Conservation (phyloP, 2,888 invertebrate genomes). For the Tanytarsus gracilentus region DNA sequence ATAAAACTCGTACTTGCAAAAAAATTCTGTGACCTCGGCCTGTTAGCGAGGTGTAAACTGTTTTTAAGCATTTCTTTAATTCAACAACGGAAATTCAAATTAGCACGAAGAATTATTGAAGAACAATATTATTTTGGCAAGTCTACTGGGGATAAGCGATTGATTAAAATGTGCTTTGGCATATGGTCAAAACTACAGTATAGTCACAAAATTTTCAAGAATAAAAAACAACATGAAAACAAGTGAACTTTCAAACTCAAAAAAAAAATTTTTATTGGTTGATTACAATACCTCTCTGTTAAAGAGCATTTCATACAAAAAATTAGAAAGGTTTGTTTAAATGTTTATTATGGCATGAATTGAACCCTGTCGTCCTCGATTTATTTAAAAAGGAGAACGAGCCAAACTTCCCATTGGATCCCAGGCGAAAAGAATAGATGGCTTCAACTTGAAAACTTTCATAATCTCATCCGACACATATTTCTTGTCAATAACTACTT, state of each 20-base stretch:
- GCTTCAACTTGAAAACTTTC: conserved; percentile 64
- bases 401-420: conserved; percentile 73
- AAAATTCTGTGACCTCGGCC: conserved; percentile 69
- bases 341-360: background rate
- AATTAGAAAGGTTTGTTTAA: no score
- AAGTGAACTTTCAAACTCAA: no score
- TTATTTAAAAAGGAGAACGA: background rate
- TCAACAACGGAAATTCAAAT: conserved; percentile 62
- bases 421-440: conserved; percentile 79
- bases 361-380: background rate
- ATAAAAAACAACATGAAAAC: conserved; percentile 8
- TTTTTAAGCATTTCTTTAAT: conserved; percentile 82
- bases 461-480: conserved; percentile 64
- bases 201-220: conserved; percentile 21
- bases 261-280: no score
- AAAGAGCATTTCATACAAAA: no score
- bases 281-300: no score
- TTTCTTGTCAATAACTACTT: conserved; percentile 81
- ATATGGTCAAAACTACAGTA: conserved; percentile 72
- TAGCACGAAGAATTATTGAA: conserved; percentile 54
- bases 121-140: conserved; percentile 46
- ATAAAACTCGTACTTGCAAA: conserved; percentile 70
- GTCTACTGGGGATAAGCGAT: conserved; percentile 39
- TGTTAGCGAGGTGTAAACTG: conserved; percentile 73
- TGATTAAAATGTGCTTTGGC: conserved; percentile 75